phyloP scores from a whole-genome alignment of 1,140 invertebrate species.

The Aphelenchoides avenae region DNA sequence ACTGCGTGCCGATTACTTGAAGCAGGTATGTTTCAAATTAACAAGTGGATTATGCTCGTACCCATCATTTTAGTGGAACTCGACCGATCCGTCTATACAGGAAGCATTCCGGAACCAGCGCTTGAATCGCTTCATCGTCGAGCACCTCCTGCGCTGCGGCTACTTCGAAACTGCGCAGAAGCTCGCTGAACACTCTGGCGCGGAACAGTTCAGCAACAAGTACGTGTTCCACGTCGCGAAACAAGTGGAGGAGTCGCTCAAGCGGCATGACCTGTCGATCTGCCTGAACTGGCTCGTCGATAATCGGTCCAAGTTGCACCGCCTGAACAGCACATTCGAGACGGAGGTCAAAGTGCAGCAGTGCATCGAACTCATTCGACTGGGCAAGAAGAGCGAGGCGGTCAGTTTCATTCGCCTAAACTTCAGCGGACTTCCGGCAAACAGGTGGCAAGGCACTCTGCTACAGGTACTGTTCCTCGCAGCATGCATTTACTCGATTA shows the following conservation, averaged over 20 bases:
- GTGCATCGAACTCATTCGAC: conserved; percentile 86
- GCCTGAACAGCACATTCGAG: conserved; percentile 67
- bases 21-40: conserved; percentile 59
- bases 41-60: conserved; percentile 9
- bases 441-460: conserved; percentile 29
- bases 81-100: conserved; percentile 55
- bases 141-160: conserved; percentile 84
- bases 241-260: conserved; percentile 71
- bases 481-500: conserved; percentile 11
- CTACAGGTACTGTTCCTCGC: conserved; percentile 1
- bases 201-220: conserved; percentile 81
- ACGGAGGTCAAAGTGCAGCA: conserved; percentile 89
- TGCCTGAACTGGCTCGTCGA: conserved; percentile 95
- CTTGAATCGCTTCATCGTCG: conserved; percentile 87
- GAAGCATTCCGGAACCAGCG: conserved; percentile 76
- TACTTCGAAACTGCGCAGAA: conserved; percentile 84
- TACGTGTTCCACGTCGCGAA: conserved; percentile 83
- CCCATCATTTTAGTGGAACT: conserved; percentile 19
- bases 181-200: conserved; percentile 74
- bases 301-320: conserved; percentile 89
- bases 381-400: conserved; percentile 78
- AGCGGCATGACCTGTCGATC: conserved; percentile 74
- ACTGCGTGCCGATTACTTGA: conserved; percentile 83
- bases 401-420: conserved; percentile 66
- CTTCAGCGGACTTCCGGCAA: conserved; percentile 23